Conservation (phyloP, 1,140 invertebrate species). For the Hypsibius dujardini region DNA sequence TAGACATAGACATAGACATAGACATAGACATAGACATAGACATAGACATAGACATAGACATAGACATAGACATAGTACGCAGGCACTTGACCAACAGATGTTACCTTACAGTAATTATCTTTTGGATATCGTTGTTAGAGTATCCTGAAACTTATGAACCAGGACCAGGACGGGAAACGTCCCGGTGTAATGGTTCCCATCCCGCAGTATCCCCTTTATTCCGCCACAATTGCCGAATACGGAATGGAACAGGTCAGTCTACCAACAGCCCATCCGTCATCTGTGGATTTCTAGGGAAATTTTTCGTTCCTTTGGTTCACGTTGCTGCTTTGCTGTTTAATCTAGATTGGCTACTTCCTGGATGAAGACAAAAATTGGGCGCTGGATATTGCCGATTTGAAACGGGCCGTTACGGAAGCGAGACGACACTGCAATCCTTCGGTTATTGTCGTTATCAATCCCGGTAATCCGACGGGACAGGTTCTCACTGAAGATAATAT, state of each 20-base stretch:
- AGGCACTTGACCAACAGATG: constrained; percentile 10
- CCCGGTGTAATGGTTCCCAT: constrained; percentile 86
- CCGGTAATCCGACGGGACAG: constrained; percentile 85
- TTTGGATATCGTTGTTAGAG: constrained; percentile 35
- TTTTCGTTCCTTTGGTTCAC: neutral
- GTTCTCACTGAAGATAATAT: constrained; percentile 77
- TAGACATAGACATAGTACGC: constrained; percentile 15
- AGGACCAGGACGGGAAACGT: constrained; percentile 40
- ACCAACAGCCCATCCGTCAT: constrained; percentile 18
- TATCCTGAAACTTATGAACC: constrained; percentile 50
- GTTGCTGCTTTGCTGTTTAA: constrained; percentile 20
- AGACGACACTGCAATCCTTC: constrained; percentile 51
- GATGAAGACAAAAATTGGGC: constrained; percentile 77
- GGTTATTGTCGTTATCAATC: constrained; percentile 88
- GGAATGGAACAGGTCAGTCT: constrained; percentile 46
- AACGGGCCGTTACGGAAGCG: constrained; percentile 53
- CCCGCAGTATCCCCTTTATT: constrained; percentile 94
- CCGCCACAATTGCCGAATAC: constrained; percentile 77
- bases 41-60: neutral
- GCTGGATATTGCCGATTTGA: constrained; percentile 58
- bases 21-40: no score
- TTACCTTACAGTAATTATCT: constrained; percentile 10
- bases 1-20: no score
- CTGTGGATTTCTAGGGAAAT: constrained; percentile 25
- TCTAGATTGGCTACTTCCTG: constrained; percentile 66